phyloP scores from a whole-genome alignment of 2,797 vertebrate species.

The Erithacus rubecula region DNA sequence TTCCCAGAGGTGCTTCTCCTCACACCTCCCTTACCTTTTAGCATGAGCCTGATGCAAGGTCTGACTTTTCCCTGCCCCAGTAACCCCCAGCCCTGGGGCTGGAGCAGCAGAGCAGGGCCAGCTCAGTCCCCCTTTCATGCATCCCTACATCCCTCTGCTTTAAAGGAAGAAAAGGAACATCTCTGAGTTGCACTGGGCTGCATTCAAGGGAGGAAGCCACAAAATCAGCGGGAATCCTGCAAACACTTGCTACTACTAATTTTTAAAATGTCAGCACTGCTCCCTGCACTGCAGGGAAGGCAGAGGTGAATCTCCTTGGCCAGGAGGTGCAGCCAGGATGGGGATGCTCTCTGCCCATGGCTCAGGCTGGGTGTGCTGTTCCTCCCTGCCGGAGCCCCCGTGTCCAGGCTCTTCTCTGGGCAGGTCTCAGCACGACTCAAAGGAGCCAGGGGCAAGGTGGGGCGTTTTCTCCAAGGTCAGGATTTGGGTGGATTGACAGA shows the following conservation, averaged over 20 bases:
- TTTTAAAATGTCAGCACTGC: background rate
- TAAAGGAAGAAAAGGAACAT: background rate
- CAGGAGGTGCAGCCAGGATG: background rate
- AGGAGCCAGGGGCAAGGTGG: background rate
- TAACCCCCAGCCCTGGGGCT: background rate
- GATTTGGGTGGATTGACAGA: conserved; percentile 35
- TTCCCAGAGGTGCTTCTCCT: background rate
- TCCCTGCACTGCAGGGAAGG: background rate
- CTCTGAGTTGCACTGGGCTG: background rate
- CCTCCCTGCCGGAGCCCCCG: background rate
- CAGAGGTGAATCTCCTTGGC: background rate
- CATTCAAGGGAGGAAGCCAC: background rate
- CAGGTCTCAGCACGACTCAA: background rate
- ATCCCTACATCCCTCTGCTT: background rate
- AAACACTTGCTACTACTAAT: background rate
- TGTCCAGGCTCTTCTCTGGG: background rate
- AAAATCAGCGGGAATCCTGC: background rate
- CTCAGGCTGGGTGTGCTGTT: rapidly evolving
- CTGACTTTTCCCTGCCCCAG: background rate
- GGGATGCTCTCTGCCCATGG: background rate
- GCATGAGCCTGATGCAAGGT: background rate
- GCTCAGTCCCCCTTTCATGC: background rate
- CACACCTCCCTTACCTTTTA: background rate
- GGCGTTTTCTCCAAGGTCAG: conserved; percentile 39
- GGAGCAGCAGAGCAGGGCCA: background rate